These are phyloP conservation scores for Ridgeia piscesae DNA, from an alignment of 1,140 invertebrate genomes.

Conservation along the genomic window DNA sequence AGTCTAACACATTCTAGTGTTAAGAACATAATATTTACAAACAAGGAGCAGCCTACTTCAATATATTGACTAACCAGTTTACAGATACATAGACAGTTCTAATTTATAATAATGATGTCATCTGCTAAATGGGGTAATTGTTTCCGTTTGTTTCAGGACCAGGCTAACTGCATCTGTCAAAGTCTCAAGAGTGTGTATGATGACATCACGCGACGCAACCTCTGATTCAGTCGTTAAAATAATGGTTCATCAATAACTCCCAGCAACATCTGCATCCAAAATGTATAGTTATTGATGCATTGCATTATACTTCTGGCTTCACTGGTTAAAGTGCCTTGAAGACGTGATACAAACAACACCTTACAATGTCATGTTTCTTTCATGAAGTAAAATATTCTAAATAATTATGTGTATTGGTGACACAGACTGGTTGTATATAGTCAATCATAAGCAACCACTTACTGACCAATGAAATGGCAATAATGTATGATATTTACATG, in stretches of 20 bases:
- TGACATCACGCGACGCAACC: not conserved
- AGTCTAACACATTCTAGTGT: no score
- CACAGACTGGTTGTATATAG: no score
- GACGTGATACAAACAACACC: not conserved
- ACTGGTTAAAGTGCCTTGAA: not conserved
- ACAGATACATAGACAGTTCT: not conserved
- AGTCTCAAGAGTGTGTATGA: conserved; percentile 25
- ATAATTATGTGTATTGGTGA: no score
- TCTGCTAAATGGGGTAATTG: not conserved
- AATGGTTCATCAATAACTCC: not conserved
- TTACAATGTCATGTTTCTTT: not conserved
- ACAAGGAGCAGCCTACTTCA: not conserved
- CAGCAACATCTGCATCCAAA: not conserved
- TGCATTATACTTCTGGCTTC: not conserved
- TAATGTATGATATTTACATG: not conserved
- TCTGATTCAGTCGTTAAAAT: conserved; percentile 7
- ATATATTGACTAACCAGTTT: not conserved
- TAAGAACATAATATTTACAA: no score
- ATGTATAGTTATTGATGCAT: not conserved
- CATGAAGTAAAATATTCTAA: not conserved
- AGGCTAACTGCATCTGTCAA: conserved; percentile 26
- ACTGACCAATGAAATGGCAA: not conserved
- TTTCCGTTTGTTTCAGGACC: conserved; percentile 6
- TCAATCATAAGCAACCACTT: no score
- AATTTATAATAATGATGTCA: not conserved